phyloP scores from a whole-genome alignment of 2,888 invertebrate species.

The Lumbricus terrestris region DNA sequence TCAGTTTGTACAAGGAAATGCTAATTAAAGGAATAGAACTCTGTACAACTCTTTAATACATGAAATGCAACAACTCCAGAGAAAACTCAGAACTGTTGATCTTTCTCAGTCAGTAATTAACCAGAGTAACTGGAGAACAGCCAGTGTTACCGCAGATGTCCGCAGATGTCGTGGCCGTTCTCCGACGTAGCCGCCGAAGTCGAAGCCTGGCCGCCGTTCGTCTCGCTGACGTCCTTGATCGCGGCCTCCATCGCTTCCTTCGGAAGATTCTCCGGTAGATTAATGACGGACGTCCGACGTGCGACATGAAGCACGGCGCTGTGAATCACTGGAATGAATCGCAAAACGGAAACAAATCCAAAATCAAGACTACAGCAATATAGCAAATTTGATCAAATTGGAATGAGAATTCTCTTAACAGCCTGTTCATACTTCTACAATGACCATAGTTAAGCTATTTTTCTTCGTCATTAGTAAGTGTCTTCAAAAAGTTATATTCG shows the following conservation, averaged over 20 bases:
- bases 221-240: not conserved
- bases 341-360: not conserved
- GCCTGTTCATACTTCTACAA: not conserved
- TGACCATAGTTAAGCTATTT: not conserved
- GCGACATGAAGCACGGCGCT: not conserved
- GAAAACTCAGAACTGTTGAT: not conserved
- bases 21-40: not conserved
- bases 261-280: not conserved
- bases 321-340: not conserved
- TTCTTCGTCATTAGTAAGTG: not conserved
- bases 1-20: not conserved
- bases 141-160: not conserved
- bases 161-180: not conserved
- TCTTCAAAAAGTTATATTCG: not conserved
- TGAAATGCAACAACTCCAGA: not conserved
- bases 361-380: not conserved
- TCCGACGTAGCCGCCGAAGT: not conserved
- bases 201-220: not conserved
- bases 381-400: not conserved
- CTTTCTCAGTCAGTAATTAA: constrained; percentile 3
- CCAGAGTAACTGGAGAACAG: not conserved
- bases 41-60: not conserved
- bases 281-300: not conserved
- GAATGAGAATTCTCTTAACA: not conserved
- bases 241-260: not conserved